Percentiles rank a stretch among this genome's conserved stretches.
Evolutionary conservation across 2,113 vertebrate genomes (phyloP).

Genomic region (Pongo abelii): DNA sequence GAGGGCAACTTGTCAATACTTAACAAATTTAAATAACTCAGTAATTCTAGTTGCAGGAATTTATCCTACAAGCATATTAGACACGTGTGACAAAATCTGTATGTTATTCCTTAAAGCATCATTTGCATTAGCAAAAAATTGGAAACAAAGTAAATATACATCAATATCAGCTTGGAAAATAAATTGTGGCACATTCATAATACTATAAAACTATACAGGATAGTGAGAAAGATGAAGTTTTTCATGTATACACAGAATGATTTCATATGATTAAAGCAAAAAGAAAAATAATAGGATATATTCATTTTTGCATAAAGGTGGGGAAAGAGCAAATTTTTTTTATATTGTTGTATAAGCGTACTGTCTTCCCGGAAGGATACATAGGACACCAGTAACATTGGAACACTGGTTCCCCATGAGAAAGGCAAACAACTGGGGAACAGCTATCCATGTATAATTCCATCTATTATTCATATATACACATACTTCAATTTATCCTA

Average conservation of each 20-base stretch:
- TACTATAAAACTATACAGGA: background rate
- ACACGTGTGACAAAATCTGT: background rate
- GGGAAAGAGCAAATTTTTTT: background rate
- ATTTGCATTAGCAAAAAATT: slow-evolving; percentile 9
- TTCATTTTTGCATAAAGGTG: background rate
- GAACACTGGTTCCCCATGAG: background rate
- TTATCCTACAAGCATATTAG: background rate
- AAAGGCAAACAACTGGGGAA: background rate
- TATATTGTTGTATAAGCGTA: background rate
- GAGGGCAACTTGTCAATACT: background rate
- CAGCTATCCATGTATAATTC: background rate
- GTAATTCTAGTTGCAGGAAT: background rate
- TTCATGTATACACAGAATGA: background rate
- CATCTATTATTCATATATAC: background rate
- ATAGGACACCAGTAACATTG: background rate
- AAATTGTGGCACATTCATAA: background rate
- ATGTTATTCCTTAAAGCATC: background rate
- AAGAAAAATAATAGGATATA: slow-evolving; percentile 2
- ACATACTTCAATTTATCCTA: slow-evolving; percentile 2
- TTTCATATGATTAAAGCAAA: background rate
- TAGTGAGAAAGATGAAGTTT: background rate
- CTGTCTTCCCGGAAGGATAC: background rate
- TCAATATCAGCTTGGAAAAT: background rate
- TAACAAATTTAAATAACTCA: background rate
- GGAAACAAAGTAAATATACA: background rate